Base-by-base conservation (phyloP, 2,113 vertebrate species). In the Microcebus ravelobensis region DNA sequence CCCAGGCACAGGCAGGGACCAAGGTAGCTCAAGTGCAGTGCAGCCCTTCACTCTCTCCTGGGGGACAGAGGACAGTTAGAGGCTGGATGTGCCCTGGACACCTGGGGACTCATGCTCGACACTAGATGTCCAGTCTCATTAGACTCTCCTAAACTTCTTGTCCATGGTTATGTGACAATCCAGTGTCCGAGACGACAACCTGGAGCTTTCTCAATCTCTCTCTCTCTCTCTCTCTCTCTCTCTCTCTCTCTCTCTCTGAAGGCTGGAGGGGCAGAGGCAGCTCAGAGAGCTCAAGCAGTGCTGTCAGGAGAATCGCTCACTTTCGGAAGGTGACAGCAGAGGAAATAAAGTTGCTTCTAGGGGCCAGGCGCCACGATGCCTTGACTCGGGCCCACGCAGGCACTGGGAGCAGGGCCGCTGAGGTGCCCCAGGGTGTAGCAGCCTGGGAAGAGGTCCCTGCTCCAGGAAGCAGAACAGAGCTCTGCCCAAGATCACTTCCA, bases 271-370 rank as follows among this genome's bases (percentile, higher is more conserved):
- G 31, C 85, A 0, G 25, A 48, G 8, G 39, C 39, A 36, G 50
- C 12, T 39, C 0, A 0, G 0, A 3, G 29, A 45, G 52, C 23
- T 9, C 2, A 29, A 7, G 2, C 63, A 20, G 42, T 6, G 71
- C 70, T 20, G n/a, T 27, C 8, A 2, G 9, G 1, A 74, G 73
- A 23, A 5, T 2, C 0, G 31, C 50, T 55, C 1, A 17, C 42
- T n/a, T 42, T n/a, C 77, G 39, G 57, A 50, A 93, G 45, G 52
- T 12, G 4, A 95, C 15, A 8, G n/a, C 52, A 63, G 36, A 55
- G 59, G 12, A 36, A n/a, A 59, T 0, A 1, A 36, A 55, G 48
- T 9, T 2, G 59, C 5, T 17, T 71, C 55, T 61, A 25, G 39
- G 59, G 25, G 10, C 31, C 42, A 25, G 48, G 65, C 74, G 34